Evolutionary conservation across 2,797 vertebrate species (phyloP).

Genomic region (Phrynocephalus vlangalii): DNA sequence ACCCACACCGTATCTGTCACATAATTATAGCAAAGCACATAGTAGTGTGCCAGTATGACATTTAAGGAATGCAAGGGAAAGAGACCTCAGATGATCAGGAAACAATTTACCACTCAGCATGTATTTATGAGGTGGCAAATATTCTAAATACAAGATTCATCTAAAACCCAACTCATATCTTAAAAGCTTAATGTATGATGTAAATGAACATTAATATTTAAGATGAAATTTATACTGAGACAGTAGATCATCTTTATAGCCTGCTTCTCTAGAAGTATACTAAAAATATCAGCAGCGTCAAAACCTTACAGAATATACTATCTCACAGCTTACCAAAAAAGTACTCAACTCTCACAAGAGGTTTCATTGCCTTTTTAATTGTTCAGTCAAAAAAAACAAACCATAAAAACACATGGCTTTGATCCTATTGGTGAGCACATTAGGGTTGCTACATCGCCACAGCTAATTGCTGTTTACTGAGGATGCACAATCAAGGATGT

Average conservation of each 20-base stretch:
- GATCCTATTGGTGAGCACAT: no score
- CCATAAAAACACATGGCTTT: no score
- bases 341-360: no score
- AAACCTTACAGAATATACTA: neutral
- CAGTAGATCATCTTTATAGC: neutral
- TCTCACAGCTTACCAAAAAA: no score
- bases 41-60: neutral
- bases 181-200: neutral
- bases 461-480: no score
- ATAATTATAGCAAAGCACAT: neutral
- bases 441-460: no score
- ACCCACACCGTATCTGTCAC: conserved; percentile 1
- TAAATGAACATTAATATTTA: conserved; percentile 7
- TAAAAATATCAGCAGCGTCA: neutral
- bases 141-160: neutral
- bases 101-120: neutral
- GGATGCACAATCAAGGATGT: no score
- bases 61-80: neutral
- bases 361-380: no score
- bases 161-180: neutral
- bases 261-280: neutral
- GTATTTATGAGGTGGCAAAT: neutral
- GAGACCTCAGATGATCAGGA: neutral
- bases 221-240: neutral
- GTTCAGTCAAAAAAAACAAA: no score